phyloP scores from a whole-genome alignment of 2,888 invertebrate genomes.

The Polyommatus icarus region DNA sequence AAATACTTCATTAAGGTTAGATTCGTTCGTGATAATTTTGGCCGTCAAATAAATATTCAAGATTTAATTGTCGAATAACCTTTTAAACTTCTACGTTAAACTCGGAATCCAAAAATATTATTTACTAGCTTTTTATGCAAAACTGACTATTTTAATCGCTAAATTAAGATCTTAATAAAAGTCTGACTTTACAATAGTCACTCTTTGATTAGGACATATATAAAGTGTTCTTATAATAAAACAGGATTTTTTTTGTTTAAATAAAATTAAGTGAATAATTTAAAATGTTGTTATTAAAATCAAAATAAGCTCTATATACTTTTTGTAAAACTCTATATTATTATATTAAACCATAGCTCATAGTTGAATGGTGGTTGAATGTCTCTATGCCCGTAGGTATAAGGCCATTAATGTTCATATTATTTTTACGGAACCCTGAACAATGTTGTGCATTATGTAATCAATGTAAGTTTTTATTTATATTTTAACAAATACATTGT shows the following conservation, averaged over 20 bases:
- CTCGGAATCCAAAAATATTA: not conserved
- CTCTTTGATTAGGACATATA: not conserved
- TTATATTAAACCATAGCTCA: no score
- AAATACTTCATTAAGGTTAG: not conserved
- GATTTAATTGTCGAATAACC: not conserved
- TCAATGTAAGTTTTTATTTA: not conserved
- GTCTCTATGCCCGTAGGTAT: not conserved
- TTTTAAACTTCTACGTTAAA: not conserved
- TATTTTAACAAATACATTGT: constrained; percentile 1
- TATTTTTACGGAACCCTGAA: constrained; percentile 8
- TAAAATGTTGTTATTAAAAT: no score
- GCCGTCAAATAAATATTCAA: not conserved
- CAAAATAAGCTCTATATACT: no score
- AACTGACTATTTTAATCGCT: not conserved
- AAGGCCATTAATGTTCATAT: not conserved
- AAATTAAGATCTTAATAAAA: not conserved
- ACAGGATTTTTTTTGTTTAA: not conserved
- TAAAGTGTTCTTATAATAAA: not conserved
- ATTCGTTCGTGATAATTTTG: constrained; percentile 16
- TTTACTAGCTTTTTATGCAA: not conserved
- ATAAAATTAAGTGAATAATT: not conserved
- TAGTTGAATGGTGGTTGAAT: not conserved
- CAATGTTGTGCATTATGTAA: not conserved
- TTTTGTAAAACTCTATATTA: no score
- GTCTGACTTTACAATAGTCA: not conserved